Conservation (phyloP, 1,140 invertebrate genomes). For the Drosophila ercepeae region DNA sequence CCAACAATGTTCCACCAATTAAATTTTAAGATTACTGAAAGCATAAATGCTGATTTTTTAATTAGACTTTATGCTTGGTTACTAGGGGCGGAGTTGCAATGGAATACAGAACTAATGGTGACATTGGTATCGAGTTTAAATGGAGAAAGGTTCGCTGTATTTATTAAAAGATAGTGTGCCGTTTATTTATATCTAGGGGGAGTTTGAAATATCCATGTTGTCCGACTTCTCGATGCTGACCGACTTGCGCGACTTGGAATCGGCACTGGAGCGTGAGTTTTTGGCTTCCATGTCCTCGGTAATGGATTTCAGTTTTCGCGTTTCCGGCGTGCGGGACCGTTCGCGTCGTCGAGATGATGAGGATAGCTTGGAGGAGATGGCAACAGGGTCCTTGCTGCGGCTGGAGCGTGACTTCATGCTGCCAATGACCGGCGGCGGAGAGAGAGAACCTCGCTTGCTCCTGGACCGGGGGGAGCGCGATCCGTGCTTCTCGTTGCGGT, state of each 20-base stretch:
- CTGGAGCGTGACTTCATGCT: conserved; percentile 70
- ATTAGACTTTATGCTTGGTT: conserved; percentile 50
- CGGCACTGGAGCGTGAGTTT: conserved; percentile 73
- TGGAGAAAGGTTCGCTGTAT: conserved; percentile 20
- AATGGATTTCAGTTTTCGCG: conserved; percentile 73
- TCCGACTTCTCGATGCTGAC: conserved; percentile 85
- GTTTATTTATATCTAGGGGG: conserved; percentile 57
- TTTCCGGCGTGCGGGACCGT: conserved; percentile 69
- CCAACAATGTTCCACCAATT: not conserved
- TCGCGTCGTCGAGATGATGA: conserved; percentile 68
- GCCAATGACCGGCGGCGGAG: conserved; percentile 43
- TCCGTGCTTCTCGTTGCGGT: conserved; percentile 71
- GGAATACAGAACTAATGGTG: conserved; percentile 10
- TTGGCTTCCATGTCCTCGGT: conserved; percentile 70
- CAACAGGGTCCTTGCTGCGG: conserved; percentile 66
- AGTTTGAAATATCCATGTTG: conserved; percentile 86
- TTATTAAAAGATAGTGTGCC: conserved; percentile 36
- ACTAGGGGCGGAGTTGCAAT: conserved; percentile 21
- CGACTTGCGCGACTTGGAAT: conserved; percentile 71
- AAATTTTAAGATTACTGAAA: not conserved
- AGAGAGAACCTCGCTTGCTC: conserved; percentile 78
- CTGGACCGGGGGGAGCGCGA: conserved; percentile 76
- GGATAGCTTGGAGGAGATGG: conserved; percentile 42
- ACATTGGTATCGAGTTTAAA: conserved; percentile 16
- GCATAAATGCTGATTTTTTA: conserved; percentile 23